phyloP scores from a whole-genome alignment of 1,140 invertebrate species.

The Drosophila takahashii region DNA sequence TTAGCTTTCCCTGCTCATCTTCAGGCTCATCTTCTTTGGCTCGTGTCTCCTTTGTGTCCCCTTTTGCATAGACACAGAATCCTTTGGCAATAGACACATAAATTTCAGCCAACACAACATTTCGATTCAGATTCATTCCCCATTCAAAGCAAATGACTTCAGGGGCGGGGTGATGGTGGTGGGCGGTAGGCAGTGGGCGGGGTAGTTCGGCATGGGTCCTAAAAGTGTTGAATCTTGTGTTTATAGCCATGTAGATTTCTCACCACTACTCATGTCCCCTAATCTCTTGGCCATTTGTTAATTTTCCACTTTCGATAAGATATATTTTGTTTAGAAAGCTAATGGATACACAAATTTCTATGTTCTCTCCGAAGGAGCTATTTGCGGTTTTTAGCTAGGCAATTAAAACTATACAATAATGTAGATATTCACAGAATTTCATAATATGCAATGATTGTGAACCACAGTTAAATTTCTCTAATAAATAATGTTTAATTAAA shows the following conservation, averaged over 20 bases:
- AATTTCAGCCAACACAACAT: constrained; percentile 57
- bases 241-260: constrained; percentile 39
- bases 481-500: background rate
- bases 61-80: constrained; percentile 55
- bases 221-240: constrained; percentile 47
- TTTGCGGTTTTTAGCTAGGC: background rate
- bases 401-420: too few species aligned
- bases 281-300: constrained; percentile 48
- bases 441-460: background rate
- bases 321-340: background rate
- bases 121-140: constrained; percentile 59
- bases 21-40: constrained; percentile 22
- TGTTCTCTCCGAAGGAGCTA: background rate
- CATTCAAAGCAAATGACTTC: constrained; percentile 53
- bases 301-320: constrained; percentile 30
- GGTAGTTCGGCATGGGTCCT: constrained; percentile 1
- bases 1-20: constrained; percentile 16
- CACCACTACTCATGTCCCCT: constrained; percentile 20
- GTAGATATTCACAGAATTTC: background rate
- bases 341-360: background rate
- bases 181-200: background rate
- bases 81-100: constrained; percentile 63
- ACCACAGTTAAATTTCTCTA: background rate
- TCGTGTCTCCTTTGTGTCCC: constrained; percentile 39
- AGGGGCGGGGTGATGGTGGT: constrained; percentile 14